phyloP scores from a whole-genome alignment of 92 coral and sea anemone species.

The Parazoanthus darwini region DNA sequence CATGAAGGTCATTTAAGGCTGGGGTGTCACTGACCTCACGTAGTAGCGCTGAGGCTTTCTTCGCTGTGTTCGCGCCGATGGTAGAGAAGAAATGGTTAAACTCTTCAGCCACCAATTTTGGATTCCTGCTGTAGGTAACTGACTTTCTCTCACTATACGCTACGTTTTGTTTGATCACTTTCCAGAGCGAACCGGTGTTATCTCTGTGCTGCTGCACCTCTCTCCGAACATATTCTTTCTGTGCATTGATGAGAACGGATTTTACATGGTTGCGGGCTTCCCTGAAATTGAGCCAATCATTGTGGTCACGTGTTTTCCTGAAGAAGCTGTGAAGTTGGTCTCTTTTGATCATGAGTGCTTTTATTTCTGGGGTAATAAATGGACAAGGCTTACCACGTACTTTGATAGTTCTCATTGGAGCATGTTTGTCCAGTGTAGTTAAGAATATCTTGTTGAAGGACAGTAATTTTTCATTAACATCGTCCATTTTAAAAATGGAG shows the following conservation, averaged over 20 bases:
- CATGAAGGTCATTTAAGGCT: no score
- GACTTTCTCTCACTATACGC: background rate
- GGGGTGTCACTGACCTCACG: no score
- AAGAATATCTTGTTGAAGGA: slow-evolving; percentile 46
- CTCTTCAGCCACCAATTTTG: slow-evolving; percentile 38
- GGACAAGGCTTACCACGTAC: slow-evolving; percentile 61
- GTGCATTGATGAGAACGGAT: slow-evolving; percentile 45
- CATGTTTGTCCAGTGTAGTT: slow-evolving; percentile 43
- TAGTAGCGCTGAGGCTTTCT: slow-evolving; percentile 26
- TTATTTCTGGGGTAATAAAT: slow-evolving; percentile 50
- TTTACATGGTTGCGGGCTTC: slow-evolving; percentile 52
- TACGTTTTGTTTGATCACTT: background rate
- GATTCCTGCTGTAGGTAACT: slow-evolving; percentile 29
- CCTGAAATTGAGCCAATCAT: slow-evolving; percentile 47
- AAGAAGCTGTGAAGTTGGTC: slow-evolving; percentile 49
- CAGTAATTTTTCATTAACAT: slow-evolving; percentile 44
- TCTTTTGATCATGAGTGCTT: slow-evolving; percentile 39
- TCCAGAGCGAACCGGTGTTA: slow-evolving; percentile 36
- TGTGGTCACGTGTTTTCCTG: slow-evolving; percentile 41
- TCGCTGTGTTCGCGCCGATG: slow-evolving; percentile 42
- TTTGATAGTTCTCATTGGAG: slow-evolving; percentile 53
- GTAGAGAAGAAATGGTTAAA: slow-evolving; percentile 44
- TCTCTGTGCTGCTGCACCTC: slow-evolving; percentile 50
- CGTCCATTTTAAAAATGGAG: slow-evolving; percentile 27
- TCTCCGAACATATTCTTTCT: slow-evolving; percentile 36